These are phyloP conservation scores for Limnephilus auricula DNA, from an alignment of 2,888 invertebrate genomes.

Conservation along the genomic window DNA sequence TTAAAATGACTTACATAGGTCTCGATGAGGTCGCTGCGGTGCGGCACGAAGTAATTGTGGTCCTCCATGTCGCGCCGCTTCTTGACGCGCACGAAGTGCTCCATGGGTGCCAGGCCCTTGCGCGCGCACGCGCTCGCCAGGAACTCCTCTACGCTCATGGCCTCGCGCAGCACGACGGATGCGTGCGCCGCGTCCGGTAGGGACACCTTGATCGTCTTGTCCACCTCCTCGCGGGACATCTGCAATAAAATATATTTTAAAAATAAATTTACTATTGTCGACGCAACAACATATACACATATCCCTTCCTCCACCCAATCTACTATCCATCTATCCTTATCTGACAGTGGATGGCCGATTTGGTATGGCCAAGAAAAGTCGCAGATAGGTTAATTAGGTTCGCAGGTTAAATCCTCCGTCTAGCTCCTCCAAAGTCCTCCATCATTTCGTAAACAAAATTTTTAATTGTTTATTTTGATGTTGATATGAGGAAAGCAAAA, in stretches of 20 bases:
- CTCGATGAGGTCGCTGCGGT: conserved; percentile 95
- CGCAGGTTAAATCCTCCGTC: no score
- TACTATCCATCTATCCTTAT: no score
- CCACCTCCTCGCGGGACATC: conserved; percentile 92
- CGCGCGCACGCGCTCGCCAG: conserved; percentile 94
- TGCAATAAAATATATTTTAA: conserved; percentile 74
- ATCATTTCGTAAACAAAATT: no score
- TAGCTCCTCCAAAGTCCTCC: no score
- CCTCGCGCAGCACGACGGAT: conserved; percentile 91
- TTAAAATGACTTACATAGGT: conserved; percentile 89
- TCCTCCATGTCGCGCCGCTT: conserved; percentile 96
- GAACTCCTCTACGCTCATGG: conserved; percentile 97
- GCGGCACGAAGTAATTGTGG: conserved; percentile 97
- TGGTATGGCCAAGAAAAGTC: no score
- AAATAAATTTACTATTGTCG: conserved; percentile 61
- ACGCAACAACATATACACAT: no score
- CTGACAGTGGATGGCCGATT: no score
- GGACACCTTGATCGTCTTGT: conserved; percentile 93
- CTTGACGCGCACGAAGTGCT: conserved; percentile 97
- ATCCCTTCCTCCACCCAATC: no score
- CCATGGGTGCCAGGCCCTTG: conserved; percentile 94
- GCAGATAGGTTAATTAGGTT: no score
- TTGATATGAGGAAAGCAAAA: no score
- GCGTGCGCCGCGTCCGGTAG: conserved; percentile 91
- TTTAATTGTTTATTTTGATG: no score